Base-by-base conservation (phyloP, 2,797 vertebrate genomes). In the Sebastes oblongus region DNA sequence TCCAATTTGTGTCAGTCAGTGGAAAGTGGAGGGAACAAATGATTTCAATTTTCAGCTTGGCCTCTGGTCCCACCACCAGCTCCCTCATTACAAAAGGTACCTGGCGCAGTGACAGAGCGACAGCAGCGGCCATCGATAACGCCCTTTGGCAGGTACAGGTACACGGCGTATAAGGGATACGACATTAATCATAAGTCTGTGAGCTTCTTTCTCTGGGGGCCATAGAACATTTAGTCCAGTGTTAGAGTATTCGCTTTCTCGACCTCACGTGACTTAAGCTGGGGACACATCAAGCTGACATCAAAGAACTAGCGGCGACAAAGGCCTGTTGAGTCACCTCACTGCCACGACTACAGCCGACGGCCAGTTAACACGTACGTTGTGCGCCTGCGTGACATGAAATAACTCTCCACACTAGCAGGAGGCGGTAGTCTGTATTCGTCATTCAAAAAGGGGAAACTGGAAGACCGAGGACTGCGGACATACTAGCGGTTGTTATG, bases 1-100 rank as follows among this genome's bases (percentile, higher is more conserved):
- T 96, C 86, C 89, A 93, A 93, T 95, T 95, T 95, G 90, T 94
- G 93, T 94, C 94, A 82, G 91, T 91, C 86, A 73, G 81, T 84
- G 79, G 84, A 91, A 92, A 93, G 90, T 86, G 78, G 85, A 91
- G 90, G 76, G 87, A 89, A 91, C 81, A 75, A 90, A 88, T 64
- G 6, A 91, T 91, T 94, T 92, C 80, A 91, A 90, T 91, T 93
- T 91, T 74, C 70, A 66, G 62, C 91, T 67, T 59, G 83, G 58
- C 78, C 73, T 77, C 60, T 16, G 78, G 85, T 88, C 89, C 58
- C 72, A 71, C 50, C 73, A 80, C 74, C 81, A 72, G 83, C 67
- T 79, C 77, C 22, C 24, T 85, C 88, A 77, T 89, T 86, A 84
- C 86, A 92, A 86, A 89, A 84, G 80, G 66, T 88, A 84, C 52